Percentiles rank a stretch among this genome's conserved stretches.
phyloP scores from a whole-genome alignment of 2,888 invertebrate genomes.

The Acanthopleura granulata region DNA sequence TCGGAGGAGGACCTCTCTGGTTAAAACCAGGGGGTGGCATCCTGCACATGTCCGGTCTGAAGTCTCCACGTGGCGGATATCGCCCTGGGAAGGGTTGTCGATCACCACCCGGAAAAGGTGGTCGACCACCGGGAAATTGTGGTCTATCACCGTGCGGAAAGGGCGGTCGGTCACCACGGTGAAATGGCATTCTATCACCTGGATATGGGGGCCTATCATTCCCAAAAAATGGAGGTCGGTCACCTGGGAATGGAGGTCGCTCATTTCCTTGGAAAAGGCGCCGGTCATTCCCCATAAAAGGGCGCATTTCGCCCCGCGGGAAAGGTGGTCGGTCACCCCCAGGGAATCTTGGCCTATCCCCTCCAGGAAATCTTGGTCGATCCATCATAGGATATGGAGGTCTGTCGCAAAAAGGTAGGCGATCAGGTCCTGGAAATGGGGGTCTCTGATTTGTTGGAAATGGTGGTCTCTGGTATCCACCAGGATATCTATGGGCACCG shows the following conservation, averaged over 20 bases:
- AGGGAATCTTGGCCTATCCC: constrained; percentile 24
- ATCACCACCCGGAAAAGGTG: constrained; percentile 11
- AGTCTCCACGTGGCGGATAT: constrained; percentile 7
- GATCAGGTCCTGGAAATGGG: constrained; percentile 16
- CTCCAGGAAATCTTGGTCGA: constrained; percentile 22
- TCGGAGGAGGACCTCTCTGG: constrained; percentile 21
- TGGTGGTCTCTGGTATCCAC: constrained; percentile 24
- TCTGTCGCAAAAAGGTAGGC: neutral
- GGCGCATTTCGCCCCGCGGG: neutral
- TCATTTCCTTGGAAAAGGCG: constrained; percentile 16
- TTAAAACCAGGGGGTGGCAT: constrained; percentile 25
- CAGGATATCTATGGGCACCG: neutral
- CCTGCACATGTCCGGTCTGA: constrained; percentile 25
- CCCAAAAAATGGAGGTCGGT: constrained; percentile 45
- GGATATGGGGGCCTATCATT: constrained; percentile 23
- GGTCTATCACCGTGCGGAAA: neutral
- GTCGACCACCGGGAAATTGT: neutral
- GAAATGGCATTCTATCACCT: constrained; percentile 22
- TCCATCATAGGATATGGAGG: constrained; percentile 7
- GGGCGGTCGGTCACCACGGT: constrained; percentile 7
- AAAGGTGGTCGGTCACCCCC: neutral
- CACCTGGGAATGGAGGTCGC: constrained; percentile 28
- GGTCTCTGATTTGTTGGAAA: constrained; percentile 27
- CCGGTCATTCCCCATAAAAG: constrained; percentile 5
- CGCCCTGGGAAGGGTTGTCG: constrained; percentile 5